Percentiles rank a stretch among this genome's conserved stretches.
phyloP scores from a whole-genome alignment of 2,888 invertebrate genomes.

The Notodonta dromedarius region DNA sequence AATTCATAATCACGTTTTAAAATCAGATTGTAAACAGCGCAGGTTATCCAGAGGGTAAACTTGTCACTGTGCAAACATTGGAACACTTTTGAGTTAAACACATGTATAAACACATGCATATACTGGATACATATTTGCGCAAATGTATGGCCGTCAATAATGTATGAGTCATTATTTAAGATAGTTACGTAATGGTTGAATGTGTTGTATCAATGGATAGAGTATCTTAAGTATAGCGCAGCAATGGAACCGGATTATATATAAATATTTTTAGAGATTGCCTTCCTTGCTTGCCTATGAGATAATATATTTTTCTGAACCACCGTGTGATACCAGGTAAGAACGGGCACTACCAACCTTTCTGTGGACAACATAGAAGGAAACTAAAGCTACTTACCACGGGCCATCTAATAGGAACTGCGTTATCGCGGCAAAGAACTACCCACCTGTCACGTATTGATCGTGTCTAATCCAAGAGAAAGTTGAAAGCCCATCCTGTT shows the following conservation, averaged over 20 bases:
- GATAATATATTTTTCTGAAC: no score
- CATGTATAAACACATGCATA: neutral
- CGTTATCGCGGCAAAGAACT: no score
- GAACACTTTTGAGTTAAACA: neutral
- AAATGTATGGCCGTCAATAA: constrained; percentile 28
- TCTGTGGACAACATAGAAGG: no score
- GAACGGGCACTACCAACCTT: no score
- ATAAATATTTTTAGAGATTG: neutral
- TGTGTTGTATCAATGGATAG: constrained; percentile 1
- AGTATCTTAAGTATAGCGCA: neutral
- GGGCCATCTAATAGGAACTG: no score
- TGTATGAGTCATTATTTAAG: constrained; percentile 32
- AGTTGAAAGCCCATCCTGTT: no score
- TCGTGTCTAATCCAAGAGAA: no score
- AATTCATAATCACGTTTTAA: neutral
- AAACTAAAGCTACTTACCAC: no score
- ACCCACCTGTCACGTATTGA: no score
- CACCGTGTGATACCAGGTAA: no score
- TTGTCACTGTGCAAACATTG: constrained; percentile 9
- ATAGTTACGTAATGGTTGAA: constrained; percentile 29
- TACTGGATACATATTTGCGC: constrained; percentile 20
- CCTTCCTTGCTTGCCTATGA: neutral
- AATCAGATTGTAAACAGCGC: neutral
- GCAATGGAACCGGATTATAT: neutral
- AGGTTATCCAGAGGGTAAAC: constrained; percentile 6